Conservation (phyloP, 2,113 vertebrate genomes). For the Dasypus novemcinctus region DNA sequence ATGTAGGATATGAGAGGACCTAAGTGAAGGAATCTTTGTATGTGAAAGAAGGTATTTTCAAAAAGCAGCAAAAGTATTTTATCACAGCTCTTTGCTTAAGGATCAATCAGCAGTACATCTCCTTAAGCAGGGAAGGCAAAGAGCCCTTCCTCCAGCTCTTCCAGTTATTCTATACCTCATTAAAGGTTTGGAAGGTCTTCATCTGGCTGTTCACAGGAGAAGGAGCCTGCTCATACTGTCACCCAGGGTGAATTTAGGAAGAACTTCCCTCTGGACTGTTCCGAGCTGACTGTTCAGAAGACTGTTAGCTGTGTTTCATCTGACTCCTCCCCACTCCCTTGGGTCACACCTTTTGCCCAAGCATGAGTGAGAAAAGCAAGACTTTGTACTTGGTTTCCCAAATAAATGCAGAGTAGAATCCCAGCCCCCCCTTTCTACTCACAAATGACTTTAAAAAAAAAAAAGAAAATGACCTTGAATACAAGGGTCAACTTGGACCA, state of each 20-base stretch:
- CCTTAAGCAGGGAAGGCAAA: not conserved
- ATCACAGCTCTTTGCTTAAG: not conserved
- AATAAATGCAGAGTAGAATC: slow-evolving; percentile 3
- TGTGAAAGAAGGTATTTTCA: not conserved
- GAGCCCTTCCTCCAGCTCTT: not conserved
- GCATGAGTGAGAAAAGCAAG: not conserved
- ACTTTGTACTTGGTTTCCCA: slow-evolving; percentile 25
- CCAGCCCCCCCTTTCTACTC: not conserved
- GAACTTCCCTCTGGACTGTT: not conserved
- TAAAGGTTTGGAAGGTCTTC: not conserved
- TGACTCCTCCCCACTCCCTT: not conserved
- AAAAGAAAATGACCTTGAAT: no score
- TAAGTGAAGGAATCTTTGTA: not conserved
- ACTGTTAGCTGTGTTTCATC: slow-evolving; percentile 40
- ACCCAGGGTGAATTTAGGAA: not conserved
- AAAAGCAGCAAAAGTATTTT: not conserved
- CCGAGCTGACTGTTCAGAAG: slow-evolving; percentile 1
- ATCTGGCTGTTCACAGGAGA: not conserved
- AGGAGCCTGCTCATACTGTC: not conserved
- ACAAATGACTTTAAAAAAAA: not conserved
- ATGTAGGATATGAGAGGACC: not conserved
- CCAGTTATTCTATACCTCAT: not conserved
- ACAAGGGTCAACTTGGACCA: no score
- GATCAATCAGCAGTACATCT: not conserved
- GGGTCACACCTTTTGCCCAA: not conserved